Percentiles rank a stretch among this genome's conserved stretches.
Conservation (phyloP, 2,888 invertebrate species). For the Phaedon cochleariae region DNA sequence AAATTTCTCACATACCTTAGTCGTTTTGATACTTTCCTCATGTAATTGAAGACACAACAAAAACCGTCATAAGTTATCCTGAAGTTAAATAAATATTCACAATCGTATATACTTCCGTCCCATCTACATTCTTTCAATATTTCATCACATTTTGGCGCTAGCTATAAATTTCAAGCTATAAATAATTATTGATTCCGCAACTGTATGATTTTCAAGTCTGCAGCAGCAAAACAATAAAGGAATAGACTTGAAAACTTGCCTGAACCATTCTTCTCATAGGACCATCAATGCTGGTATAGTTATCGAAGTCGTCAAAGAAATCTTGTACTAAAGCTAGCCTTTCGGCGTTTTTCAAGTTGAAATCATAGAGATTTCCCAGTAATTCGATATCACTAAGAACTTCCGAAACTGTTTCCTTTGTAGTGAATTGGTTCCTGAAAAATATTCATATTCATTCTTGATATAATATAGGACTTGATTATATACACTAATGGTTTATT, state of each 20-base stretch:
- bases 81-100: slow-evolving; percentile 61
- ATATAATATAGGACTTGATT: background rate
- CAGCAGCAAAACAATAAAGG: too few species aligned
- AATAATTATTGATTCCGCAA: background rate
- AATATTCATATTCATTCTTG: background rate
- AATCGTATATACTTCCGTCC: slow-evolving; percentile 58
- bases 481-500: too few species aligned
- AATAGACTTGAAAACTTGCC: too few species aligned
- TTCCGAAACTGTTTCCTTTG: slow-evolving; percentile 13
- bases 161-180: slow-evolving; percentile 33
- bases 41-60: slow-evolving; percentile 63
- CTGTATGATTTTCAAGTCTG: too few species aligned
- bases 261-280: slow-evolving; percentile 17
- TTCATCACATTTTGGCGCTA: slow-evolving; percentile 64
- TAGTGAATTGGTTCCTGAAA: slow-evolving; percentile 24
- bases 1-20: too few species aligned
- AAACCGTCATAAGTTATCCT: slow-evolving; percentile 67
- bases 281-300: slow-evolving; percentile 17
- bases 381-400: slow-evolving; percentile 41
- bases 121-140: slow-evolving; percentile 65
- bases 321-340: slow-evolving; percentile 36
- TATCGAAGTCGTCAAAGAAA: slow-evolving; percentile 37
- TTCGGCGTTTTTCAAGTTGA: slow-evolving; percentile 33
- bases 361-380: slow-evolving; percentile 52
- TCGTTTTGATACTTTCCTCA: slow-evolving; percentile 23